Evolutionary conservation across 2,888 invertebrate genomes (phyloP), one percentile per base, ranked within the genome.

Genomic region (Baronia brevicornis): DNA sequence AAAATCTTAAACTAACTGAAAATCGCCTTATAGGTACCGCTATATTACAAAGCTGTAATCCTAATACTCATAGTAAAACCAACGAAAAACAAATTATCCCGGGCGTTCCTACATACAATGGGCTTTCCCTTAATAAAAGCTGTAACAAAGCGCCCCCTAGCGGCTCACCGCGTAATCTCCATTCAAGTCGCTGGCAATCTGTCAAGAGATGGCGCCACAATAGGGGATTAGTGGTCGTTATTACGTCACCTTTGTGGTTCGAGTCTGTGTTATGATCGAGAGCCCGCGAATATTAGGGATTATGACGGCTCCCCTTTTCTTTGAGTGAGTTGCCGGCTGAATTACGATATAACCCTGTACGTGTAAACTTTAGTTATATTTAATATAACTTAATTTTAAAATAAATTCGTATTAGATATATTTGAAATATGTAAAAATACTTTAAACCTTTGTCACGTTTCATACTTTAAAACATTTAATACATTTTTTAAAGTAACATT

Each of bases 181-280:
- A 75, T 77, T 79, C 64, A 73, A 59, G 58, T 64, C 55, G 64
- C 43, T 51, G 63, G 68, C 74, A 77, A 80, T 80, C 78, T 63
- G 80, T 78, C 80, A 80, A 78, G 63, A 82, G 82, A 74, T 82
- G 82, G 71, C 77, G 75, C 72, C 55, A 82, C 82, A 82, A 82
- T 82, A 41, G 63, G 58, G 80, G 78, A 80, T 82, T 78, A 82
- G 73, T 69, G 61, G 61, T 53, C 54, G 75, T 72, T 82, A 82
- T 82, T 82, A 80, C 79, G 61, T 54, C 78, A 78, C 77, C 73
- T 79, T 80, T 79, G 79, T 79, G 70, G 65, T 42, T 42, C 54
- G 42, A 47, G 51, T 47, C 54, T 52, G 56, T 57, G 74, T 67
- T 75, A 77, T 80, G 80, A 79, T 79, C 74, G 78, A 78, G 65